Percentiles rank a stretch among this genome's conserved stretches.
Conservation (phyloP, 2,888 invertebrate species). For the Eilema caniola region DNA sequence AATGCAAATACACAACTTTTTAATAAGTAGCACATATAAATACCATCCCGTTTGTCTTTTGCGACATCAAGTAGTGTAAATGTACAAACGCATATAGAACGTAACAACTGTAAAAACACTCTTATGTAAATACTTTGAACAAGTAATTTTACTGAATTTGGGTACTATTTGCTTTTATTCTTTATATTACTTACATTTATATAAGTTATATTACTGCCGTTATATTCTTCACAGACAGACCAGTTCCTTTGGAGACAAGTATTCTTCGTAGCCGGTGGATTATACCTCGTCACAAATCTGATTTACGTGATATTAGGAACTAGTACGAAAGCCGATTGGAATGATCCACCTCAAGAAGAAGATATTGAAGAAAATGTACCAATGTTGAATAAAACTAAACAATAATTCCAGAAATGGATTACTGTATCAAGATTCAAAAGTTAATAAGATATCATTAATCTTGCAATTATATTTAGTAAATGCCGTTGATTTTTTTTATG, state of each 20-base stretch:
- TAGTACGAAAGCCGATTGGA: conserved; percentile 91
- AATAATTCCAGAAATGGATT: too few relatives aligned
- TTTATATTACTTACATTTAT: not conserved
- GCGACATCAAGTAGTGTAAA: too few relatives aligned
- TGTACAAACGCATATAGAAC: too few relatives aligned
- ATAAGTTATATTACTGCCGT: not conserved
- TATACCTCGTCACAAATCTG: conserved; percentile 89
- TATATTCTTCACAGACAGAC: conserved; percentile 83
- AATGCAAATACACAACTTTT: too few relatives aligned
- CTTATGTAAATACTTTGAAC: not conserved
- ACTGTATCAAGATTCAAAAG: too few relatives aligned
- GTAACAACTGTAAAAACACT: too few relatives aligned
- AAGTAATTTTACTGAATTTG: not conserved
- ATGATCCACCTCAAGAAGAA: conserved; percentile 74
- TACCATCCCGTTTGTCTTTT: too few relatives aligned
- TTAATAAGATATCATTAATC: too few relatives aligned
- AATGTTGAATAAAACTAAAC: conserved; percentile 37
- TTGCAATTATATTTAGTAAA: too few relatives aligned
- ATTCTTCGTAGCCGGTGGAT: conserved; percentile 90
- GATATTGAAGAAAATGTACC: conserved; percentile 36
- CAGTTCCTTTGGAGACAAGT: conserved; percentile 90
- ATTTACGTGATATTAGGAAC: conserved; percentile 90
- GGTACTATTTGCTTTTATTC: not conserved
- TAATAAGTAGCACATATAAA: too few relatives aligned
- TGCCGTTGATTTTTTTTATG: too few relatives aligned